phyloP scores from a whole-genome alignment of 2,888 invertebrate species.

The Drosophila subquinaria region DNA sequence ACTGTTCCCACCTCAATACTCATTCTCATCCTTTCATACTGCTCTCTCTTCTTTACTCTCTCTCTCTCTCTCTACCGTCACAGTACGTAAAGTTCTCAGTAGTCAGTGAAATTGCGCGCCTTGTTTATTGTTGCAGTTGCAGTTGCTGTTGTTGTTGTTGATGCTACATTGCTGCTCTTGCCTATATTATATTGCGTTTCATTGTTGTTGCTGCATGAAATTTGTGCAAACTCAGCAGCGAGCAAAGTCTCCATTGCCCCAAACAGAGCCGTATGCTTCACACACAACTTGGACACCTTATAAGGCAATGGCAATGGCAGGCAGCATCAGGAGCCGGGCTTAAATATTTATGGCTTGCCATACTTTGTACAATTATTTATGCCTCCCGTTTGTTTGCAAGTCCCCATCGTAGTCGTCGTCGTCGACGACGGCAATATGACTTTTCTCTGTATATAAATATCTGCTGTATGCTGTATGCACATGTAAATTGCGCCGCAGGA shows the following conservation, averaged over 20 bases:
- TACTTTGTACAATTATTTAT: slow-evolving; percentile 81
- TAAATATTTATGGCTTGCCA: slow-evolving; percentile 74
- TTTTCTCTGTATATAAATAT: slow-evolving; percentile 29
- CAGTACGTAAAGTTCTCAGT: slow-evolving; percentile 81
- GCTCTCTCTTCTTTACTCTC: background rate
- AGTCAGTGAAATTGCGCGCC: slow-evolving; percentile 78
- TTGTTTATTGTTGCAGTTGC: slow-evolving; percentile 71
- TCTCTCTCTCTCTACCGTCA: slow-evolving; percentile 49
- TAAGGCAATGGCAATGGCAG: slow-evolving; percentile 20
- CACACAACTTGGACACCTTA: slow-evolving; percentile 32
- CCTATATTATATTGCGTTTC: slow-evolving; percentile 68
- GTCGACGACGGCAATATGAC: slow-evolving; percentile 45
- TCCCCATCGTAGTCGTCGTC: slow-evolving; percentile 13
- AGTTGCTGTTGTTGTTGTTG: slow-evolving; percentile 26
- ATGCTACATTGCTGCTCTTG: slow-evolving; percentile 41
- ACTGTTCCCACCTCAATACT: background rate
- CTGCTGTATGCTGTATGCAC: slow-evolving; percentile 36
- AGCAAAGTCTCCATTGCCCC: slow-evolving; percentile 1
- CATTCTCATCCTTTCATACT: background rate
- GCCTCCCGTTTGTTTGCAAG: slow-evolving; percentile 65
- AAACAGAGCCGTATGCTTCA: slow-evolving; percentile 39
- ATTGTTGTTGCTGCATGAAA: slow-evolving; percentile 67
- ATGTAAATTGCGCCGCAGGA: slow-evolving; percentile 67
- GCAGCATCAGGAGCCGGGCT: slow-evolving; percentile 40
- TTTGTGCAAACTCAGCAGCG: slow-evolving; percentile 54